Evolutionary conservation across 92 coral and sea anemone genomes (phyloP).

Genomic region (Meandrina meandrites): DNA sequence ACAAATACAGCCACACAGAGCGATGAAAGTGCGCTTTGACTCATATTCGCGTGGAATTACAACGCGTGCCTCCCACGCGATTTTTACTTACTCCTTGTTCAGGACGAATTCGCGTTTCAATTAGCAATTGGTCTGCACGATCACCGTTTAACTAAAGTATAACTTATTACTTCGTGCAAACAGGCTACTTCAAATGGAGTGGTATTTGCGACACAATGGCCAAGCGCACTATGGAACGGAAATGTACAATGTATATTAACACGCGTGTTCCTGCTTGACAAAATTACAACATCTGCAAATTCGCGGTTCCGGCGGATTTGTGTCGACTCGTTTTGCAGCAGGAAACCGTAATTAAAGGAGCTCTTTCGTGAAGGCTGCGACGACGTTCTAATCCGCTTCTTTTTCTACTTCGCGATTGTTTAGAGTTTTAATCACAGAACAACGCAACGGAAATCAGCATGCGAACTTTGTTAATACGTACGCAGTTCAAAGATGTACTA

Average conservation of each 20-base stretch:
- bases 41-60: neutral
- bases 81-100: constrained; percentile 3
- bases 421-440: neutral
- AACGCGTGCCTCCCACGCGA: neutral
- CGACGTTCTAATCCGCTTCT: neutral
- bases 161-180: constrained; percentile 33
- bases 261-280: constrained; percentile 20
- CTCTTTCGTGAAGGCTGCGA: neutral
- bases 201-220: constrained; percentile 26
- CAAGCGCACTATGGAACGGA: constrained; percentile 33
- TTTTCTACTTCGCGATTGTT: neutral
- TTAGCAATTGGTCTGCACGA: neutral
- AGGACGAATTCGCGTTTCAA: neutral
- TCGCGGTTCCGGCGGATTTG: neutral
- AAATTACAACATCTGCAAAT: constrained; percentile 24
- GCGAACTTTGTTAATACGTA: neutral
- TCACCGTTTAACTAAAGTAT: constrained; percentile 17
- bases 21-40: constrained; percentile 27
- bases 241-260: constrained; percentile 46
- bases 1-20: constrained; percentile 35
- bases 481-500: neutral
- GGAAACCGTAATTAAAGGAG: constrained; percentile 7
- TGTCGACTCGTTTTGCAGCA: neutral
- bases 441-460: neutral
- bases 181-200: constrained; percentile 45